Evolutionary conservation across 2,113 vertebrate genomes (phyloP).

Genomic region (Clupea harengus): DNA sequence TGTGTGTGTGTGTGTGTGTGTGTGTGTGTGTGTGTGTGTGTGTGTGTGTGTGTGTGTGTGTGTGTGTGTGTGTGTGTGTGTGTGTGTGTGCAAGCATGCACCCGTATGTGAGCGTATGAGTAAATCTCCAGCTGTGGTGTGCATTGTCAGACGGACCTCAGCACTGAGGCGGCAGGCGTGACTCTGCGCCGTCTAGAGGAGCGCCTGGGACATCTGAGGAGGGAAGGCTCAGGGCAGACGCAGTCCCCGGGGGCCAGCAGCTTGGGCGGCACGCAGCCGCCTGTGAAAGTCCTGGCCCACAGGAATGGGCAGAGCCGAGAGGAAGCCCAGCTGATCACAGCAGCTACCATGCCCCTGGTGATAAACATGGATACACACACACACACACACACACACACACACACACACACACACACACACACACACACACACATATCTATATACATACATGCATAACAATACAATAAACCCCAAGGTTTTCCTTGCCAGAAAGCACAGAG

Average conservation of each 20-base stretch:
- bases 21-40: background rate
- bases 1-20: background rate
- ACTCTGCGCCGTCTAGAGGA: slow-evolving; percentile 54
- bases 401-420: background rate
- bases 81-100: background rate
- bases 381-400: background rate
- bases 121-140: slow-evolving; percentile 18
- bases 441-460: background rate
- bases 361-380: slow-evolving; percentile 9
- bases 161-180: slow-evolving; percentile 45
- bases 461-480: background rate
- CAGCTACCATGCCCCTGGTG: slow-evolving; percentile 57
- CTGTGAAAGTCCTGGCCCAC: slow-evolving; percentile 59
- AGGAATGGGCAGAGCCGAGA: slow-evolving; percentile 58
- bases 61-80: background rate
- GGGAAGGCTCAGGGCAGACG: slow-evolving; percentile 28
- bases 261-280: slow-evolving; percentile 34
- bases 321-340: slow-evolving; percentile 60
- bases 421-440: too few species aligned
- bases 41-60: slow-evolving; percentile 14
- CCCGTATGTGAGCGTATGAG: background rate
- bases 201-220: slow-evolving; percentile 46
- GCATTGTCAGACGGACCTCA: slow-evolving; percentile 56
- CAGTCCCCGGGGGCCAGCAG: slow-evolving; percentile 34
- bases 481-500: background rate